A percentile compares a stretch with the other conserved stretches of the same genome.
These are phyloP conservation scores for Sebastes vulpes DNA, from an alignment of 2,797 vertebrate species.

Conservation along the genomic window DNA sequence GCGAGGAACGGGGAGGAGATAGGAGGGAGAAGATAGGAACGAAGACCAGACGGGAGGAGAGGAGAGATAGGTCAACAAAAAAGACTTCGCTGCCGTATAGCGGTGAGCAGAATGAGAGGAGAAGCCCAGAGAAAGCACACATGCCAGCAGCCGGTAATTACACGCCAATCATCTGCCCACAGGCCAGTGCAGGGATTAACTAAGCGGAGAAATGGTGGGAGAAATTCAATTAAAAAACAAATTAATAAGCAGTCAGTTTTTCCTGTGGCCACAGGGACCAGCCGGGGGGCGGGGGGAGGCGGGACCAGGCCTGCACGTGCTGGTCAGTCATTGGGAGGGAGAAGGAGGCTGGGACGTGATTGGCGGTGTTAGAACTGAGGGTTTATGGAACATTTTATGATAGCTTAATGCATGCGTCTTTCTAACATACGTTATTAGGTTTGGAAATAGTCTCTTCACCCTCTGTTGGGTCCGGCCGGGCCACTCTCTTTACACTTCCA, in stretches of 20 bases:
- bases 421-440: neutral
- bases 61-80: slow-evolving; percentile 43
- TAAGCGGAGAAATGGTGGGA: slow-evolving; percentile 76
- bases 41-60: slow-evolving; percentile 17
- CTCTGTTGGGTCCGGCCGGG: neutral
- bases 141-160: slow-evolving; percentile 81
- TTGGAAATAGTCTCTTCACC: neutral
- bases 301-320: slow-evolving; percentile 1
- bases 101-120: slow-evolving; percentile 21
- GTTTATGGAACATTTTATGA: neutral
- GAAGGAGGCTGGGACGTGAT: neutral
- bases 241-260: slow-evolving; percentile 75
- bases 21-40: slow-evolving; percentile 27
- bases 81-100: slow-evolving; percentile 39
- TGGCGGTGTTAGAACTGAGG: slow-evolving; percentile 6
- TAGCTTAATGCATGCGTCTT: neutral
- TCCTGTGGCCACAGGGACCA: slow-evolving; percentile 37
- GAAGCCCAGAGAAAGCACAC: slow-evolving; percentile 59
- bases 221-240: slow-evolving; percentile 84
- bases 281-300: slow-evolving; percentile 4
- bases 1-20: slow-evolving; percentile 16
- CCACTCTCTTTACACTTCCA: neutral
- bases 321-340: slow-evolving; percentile 12
- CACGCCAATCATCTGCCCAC: slow-evolving; percentile 83
- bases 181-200: slow-evolving; percentile 82